Evolutionary conservation across 2,888 invertebrate species (phyloP).

Genomic region (Acrobeloides nanus): DNA sequence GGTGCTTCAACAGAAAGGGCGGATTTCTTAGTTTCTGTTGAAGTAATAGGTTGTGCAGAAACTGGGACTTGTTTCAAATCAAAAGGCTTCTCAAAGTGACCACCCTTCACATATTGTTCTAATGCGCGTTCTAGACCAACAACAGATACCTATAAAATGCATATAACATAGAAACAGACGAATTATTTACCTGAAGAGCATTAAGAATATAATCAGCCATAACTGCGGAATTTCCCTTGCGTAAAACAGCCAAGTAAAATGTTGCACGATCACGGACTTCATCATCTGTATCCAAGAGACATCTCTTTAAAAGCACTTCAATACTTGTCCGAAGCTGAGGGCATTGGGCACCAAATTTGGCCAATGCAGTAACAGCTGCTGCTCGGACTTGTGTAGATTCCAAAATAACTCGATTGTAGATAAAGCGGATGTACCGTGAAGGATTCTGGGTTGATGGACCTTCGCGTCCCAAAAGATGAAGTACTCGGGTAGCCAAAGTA

Average conservation of each 20-base stretch:
- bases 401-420: constrained; percentile 75
- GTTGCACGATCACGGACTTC: constrained; percentile 93
- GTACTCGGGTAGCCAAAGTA: constrained; percentile 84
- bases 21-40: constrained; percentile 25
- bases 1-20: constrained; percentile 19
- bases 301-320: constrained; percentile 69
- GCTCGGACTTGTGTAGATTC: constrained; percentile 72
- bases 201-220: constrained; percentile 67
- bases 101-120: constrained; percentile 59
- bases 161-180: neutral
- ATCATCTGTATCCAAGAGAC: constrained; percentile 92
- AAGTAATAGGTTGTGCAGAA: constrained; percentile 59
- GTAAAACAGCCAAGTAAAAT: constrained; percentile 80
- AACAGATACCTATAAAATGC: constrained; percentile 62
- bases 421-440: constrained; percentile 66
- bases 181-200: constrained; percentile 38
- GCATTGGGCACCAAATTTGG: constrained; percentile 92
- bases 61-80: constrained; percentile 78
- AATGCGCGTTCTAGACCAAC: constrained; percentile 80
- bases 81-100: constrained; percentile 70
- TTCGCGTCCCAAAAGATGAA: constrained; percentile 90
- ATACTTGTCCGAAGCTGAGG: constrained; percentile 80
- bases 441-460: constrained; percentile 91
- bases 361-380: constrained; percentile 92
- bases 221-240: constrained; percentile 60